A percentile compares a stretch with the other conserved stretches of the same genome.
Conservation (phyloP, 2,113 vertebrate genomes). For the Onychorhynchus coronatus region DNA sequence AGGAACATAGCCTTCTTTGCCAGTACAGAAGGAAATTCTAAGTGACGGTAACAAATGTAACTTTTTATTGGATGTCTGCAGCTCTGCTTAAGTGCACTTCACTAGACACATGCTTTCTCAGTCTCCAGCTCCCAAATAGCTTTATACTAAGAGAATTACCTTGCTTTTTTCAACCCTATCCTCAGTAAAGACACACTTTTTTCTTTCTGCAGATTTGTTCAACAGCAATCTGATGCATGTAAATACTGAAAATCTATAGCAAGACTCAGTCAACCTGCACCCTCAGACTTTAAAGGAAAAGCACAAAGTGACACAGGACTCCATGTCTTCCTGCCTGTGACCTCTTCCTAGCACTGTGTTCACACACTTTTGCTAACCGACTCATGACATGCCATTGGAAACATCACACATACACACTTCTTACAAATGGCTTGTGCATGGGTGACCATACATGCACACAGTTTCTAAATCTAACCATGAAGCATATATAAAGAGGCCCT, state of each 20-base stretch:
- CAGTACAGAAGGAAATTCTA: background rate
- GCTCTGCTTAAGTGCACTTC: background rate
- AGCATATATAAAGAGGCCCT: background rate
- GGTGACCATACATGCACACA: accelerated
- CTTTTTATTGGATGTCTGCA: background rate
- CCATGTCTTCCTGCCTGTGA: background rate
- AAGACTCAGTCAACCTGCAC: background rate
- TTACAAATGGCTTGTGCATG: background rate
- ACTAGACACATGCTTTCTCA: background rate
- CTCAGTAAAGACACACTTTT: background rate
- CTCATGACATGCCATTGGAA: background rate
- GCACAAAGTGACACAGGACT: background rate
- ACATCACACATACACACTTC: background rate
- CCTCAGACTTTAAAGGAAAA: background rate
- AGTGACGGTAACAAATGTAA: background rate
- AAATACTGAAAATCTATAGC: background rate
- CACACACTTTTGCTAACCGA: background rate
- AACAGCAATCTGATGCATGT: background rate
- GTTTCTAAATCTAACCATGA: background rate
- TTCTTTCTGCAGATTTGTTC: background rate
- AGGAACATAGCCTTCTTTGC: background rate
- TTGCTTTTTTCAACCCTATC: background rate
- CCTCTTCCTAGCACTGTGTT: background rate
- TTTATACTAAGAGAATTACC: background rate
- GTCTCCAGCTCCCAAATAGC: background rate